A percentile compares a stretch with the other conserved stretches of the same genome.
phyloP scores from a whole-genome alignment of 2,113 vertebrate genomes.

The Lutjanus erythropterus region DNA sequence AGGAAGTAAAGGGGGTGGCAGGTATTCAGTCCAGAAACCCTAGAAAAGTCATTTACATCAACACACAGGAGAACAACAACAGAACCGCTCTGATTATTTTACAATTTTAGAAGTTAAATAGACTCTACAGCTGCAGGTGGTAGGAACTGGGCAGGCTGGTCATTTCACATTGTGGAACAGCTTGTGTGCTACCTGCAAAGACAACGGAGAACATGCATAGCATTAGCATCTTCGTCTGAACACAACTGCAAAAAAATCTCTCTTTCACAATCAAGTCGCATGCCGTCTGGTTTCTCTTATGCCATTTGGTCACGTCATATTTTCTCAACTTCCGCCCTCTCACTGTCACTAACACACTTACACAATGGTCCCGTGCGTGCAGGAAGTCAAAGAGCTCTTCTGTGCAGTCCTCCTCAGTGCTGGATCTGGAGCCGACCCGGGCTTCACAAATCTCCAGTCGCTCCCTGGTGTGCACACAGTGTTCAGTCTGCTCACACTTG shows the following conservation, averaged over 20 bases:
- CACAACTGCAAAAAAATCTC: not conserved
- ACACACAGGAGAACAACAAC: slow-evolving; percentile 36
- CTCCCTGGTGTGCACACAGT: slow-evolving; percentile 88
- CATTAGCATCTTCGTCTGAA: not conserved
- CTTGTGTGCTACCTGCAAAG: slow-evolving; percentile 79
- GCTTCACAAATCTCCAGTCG: slow-evolving; percentile 87
- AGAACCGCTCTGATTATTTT: slow-evolving; percentile 21
- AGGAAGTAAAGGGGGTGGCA: not conserved
- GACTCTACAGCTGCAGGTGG: slow-evolving; percentile 38
- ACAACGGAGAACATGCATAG: slow-evolving; percentile 16
- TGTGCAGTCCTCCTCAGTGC: slow-evolving; percentile 90
- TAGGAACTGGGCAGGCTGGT: slow-evolving; percentile 22
- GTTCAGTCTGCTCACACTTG: slow-evolving; percentile 87
- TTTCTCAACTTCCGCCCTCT: not conserved
- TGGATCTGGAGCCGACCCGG: slow-evolving; percentile 85
- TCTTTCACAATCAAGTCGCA: not conserved
- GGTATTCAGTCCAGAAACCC: not conserved
- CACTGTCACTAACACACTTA: slow-evolving; percentile 72
- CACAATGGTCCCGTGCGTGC: slow-evolving; percentile 94
- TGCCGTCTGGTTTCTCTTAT: not conserved
- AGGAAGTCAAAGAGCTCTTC: slow-evolving; percentile 96
- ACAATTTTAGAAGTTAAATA: slow-evolving; percentile 36
- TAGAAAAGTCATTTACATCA: slow-evolving; percentile 55
- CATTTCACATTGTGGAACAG: slow-evolving; percentile 82
- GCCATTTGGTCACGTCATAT: not conserved